phyloP scores from a whole-genome alignment of 2,888 invertebrate genomes.

The Psococerastis gibbosa region DNA sequence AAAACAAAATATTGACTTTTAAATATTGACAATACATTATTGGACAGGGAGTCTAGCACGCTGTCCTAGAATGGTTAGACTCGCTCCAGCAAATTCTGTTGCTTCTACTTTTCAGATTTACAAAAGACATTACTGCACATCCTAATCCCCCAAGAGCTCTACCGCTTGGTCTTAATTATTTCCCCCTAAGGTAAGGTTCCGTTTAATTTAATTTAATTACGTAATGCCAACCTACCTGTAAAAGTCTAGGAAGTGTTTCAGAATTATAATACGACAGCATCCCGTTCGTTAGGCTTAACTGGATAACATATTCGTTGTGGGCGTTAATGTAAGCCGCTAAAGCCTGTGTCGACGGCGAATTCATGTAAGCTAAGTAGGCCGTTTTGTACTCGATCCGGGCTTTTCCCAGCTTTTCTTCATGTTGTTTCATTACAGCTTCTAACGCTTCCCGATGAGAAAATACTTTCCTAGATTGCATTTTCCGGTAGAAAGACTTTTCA shows the following conservation, averaged over 20 bases:
- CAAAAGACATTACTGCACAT: too few relatives aligned
- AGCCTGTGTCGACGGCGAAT: constrained; percentile 37
- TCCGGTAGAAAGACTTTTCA: constrained; percentile 74
- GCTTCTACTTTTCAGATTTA: too few relatives aligned
- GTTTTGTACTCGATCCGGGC: constrained; percentile 75
- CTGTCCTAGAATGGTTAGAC: too few relatives aligned
- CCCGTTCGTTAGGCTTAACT: constrained; percentile 79
- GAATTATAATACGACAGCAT: constrained; percentile 79
- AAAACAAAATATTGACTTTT: too few relatives aligned
- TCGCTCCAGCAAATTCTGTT: too few relatives aligned
- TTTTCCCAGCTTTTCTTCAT: constrained; percentile 60
- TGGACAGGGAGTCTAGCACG: too few relatives aligned
- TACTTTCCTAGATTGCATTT: constrained; percentile 77
- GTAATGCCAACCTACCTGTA: constrained; percentile 61
- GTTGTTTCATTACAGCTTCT: constrained; percentile 70
- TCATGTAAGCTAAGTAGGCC: constrained; percentile 60
- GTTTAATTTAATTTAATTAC: too few relatives aligned
- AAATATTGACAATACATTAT: too few relatives aligned
- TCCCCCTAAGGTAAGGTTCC: too few relatives aligned
- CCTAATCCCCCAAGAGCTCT: too few relatives aligned
- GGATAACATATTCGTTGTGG: constrained; percentile 86
- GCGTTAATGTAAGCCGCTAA: constrained; percentile 63
- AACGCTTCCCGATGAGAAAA: constrained; percentile 80
- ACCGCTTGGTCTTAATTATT: too few relatives aligned
- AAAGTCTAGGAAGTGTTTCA: constrained; percentile 65